These are phyloP conservation scores for Iguana delicatissima DNA, from an alignment of 2,797 vertebrate genomes.

Conservation along the genomic window DNA sequence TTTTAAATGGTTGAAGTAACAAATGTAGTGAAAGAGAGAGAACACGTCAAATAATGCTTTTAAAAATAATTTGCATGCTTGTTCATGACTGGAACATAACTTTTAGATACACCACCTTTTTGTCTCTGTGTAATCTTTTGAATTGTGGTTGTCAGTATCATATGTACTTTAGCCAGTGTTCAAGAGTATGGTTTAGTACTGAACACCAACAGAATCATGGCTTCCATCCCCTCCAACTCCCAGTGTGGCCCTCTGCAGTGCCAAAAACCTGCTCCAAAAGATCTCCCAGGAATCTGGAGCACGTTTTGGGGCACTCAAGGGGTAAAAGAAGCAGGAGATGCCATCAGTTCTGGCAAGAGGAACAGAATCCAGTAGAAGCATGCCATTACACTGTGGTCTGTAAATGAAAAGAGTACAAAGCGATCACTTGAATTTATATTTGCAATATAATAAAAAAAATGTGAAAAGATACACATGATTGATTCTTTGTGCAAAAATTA, in stretches of 20 bases:
- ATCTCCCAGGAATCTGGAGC: no score
- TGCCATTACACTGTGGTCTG: no score
- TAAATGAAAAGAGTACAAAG: not conserved
- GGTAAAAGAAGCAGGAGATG: no score
- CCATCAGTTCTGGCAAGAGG: no score
- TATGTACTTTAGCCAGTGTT: not conserved
- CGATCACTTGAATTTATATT: slow-evolving; percentile 19
- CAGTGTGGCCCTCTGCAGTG: no score
- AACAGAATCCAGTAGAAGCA: no score
- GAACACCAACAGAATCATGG: no score
- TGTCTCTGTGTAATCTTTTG: not conserved
- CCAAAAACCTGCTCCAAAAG: no score
- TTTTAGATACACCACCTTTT: not conserved
- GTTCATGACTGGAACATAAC: not conserved
- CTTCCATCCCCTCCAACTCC: no score
- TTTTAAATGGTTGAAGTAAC: not conserved
- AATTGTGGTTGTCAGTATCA: slow-evolving; percentile 9
- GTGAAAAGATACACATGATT: not conserved
- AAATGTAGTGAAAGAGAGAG: not conserved
- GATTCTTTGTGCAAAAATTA: not conserved
- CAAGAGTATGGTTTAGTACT: no score
- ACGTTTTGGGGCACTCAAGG: no score
- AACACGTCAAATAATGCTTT: not conserved
- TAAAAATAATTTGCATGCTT: slow-evolving; percentile 3
- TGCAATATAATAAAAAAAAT: not conserved